Conservation (phyloP, 2,888 invertebrate genomes). For the Agrotis ipsilon region DNA sequence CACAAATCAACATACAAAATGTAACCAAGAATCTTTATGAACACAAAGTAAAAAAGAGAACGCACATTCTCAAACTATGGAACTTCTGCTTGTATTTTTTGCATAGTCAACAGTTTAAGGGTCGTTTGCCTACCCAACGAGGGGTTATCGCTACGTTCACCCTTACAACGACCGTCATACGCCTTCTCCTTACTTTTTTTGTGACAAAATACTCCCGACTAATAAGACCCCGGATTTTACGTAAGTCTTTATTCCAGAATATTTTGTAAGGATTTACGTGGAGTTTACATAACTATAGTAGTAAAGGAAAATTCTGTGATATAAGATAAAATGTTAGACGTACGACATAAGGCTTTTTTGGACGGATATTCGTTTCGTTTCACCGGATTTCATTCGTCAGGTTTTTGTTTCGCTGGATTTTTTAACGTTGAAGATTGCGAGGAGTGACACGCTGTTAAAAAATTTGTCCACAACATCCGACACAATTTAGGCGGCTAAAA, state of each 20-base stretch:
- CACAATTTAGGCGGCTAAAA: too few species aligned
- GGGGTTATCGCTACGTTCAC: conserved; percentile 45
- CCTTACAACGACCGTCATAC: conserved; percentile 26
- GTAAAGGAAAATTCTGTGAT: not conserved
- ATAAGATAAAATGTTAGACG: not conserved
- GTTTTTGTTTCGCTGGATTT: too few species aligned
- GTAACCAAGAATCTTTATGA: fast-evolving
- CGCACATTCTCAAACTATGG: not conserved
- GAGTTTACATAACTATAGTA: conserved; percentile 13
- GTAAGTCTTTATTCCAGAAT: conserved; percentile 16
- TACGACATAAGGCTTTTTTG: not conserved
- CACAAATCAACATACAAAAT: not conserved
- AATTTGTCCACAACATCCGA: too few species aligned
- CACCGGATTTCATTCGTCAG: too few species aligned
- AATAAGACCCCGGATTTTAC: conserved; percentile 41
- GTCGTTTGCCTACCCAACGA: conserved; percentile 48
- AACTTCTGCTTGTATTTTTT: conserved; percentile 28
- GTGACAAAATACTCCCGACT: conserved; percentile 44
- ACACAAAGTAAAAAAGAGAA: not conserved
- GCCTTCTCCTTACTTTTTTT: conserved; percentile 36
- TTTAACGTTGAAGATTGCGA: too few species aligned
- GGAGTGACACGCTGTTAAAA: too few species aligned
- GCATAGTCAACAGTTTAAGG: conserved; percentile 34
- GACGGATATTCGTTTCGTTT: too few species aligned
- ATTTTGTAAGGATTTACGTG: conserved; percentile 12